These are phyloP conservation scores for Chaetodon auriga DNA, from an alignment of 2,113 vertebrate species.

Conservation along the genomic window DNA sequence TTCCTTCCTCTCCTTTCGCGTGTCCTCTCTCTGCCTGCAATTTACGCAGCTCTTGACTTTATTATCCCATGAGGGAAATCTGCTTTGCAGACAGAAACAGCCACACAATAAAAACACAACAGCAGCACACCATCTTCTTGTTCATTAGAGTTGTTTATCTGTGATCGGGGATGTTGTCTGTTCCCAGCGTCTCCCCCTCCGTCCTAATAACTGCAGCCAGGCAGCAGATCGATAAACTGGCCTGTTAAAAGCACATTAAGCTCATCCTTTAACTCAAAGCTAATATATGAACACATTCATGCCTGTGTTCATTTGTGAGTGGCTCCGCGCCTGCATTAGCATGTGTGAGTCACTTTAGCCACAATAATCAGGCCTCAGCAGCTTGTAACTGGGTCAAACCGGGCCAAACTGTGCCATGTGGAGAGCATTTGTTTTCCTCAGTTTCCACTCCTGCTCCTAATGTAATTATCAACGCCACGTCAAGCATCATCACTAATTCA, in stretches of 20 bases:
- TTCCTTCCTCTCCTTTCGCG: background rate
- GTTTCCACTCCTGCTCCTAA: constrained; percentile 19
- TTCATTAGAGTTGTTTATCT: constrained; percentile 52
- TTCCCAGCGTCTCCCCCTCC: constrained; percentile 11
- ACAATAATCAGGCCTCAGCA: constrained; percentile 26
- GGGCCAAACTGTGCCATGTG: constrained; percentile 32
- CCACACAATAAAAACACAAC: constrained; percentile 36
- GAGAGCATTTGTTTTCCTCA: constrained; percentile 24
- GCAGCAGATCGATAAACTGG: constrained; percentile 37
- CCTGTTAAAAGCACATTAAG: constrained; percentile 62
- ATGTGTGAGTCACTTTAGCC: constrained; percentile 17
- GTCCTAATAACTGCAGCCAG: constrained; percentile 42
- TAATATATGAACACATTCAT: constrained; percentile 3
- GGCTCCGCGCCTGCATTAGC: constrained; percentile 4
- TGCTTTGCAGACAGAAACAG: constrained; percentile 27
- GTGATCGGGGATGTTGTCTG: constrained; percentile 27
- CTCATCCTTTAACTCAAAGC: constrained; percentile 12
- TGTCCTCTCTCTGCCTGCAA: background rate
- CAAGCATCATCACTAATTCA: constrained; percentile 1
- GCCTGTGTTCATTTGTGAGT: constrained; percentile 13
- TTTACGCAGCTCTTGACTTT: constrained; percentile 25
- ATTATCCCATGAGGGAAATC: constrained; percentile 26
- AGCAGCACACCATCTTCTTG: background rate
- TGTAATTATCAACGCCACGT: constrained; percentile 21
- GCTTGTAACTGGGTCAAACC: constrained; percentile 26